Base-by-base conservation (phyloP, 2,113 vertebrate species). In the Forbesichthys papilliferus region DNA sequence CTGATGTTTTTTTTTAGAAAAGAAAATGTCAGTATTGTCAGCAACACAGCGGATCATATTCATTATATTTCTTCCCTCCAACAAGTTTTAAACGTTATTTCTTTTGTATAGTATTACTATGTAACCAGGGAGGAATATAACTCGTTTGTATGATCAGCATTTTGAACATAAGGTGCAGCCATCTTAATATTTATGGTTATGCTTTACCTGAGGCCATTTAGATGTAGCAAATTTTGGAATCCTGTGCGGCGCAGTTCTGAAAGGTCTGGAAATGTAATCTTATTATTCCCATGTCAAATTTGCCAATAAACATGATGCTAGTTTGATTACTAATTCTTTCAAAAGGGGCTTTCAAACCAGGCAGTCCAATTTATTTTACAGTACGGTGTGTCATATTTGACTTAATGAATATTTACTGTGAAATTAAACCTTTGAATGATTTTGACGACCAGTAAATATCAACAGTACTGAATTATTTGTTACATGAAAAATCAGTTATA, bases 1-100 rank as follows among this genome's bases (percentile, higher is more conserved):
- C 68, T 66, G 68, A 49, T 61, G 0, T 67, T 71, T 4, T 68
- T 54, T 54, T 54, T 27, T 27, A 66, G 68, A 67, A 63, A 63
- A 51, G 51, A 20, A 61, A 20, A 64, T 36, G 69, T 69, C 48
- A 61, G 57, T 11, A 20, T 34, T 11, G 12, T 27, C 27, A 27
- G 20, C 11, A 58, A 34, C 16, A 34, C 57, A 49, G 61, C n/a
- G 18, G 51, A 63, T 60, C 69, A 58, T 69, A 42, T 8, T 42
- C 6, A 42, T 42, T 42, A 42, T 42, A 42, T 42, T 5, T 42
- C 36, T 42, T 5, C 36, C 36, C 36, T 42, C 36, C 36, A 27
- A 59, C 20, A 48, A 52, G 73, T 64, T 51, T 65, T 14, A 74
- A 71, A 4, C 5, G 3, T 20, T 8, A 54, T 2, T 55, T 61